Base-by-base conservation (phyloP, 2,888 invertebrate species). In the Diadegma fenestrale region DNA sequence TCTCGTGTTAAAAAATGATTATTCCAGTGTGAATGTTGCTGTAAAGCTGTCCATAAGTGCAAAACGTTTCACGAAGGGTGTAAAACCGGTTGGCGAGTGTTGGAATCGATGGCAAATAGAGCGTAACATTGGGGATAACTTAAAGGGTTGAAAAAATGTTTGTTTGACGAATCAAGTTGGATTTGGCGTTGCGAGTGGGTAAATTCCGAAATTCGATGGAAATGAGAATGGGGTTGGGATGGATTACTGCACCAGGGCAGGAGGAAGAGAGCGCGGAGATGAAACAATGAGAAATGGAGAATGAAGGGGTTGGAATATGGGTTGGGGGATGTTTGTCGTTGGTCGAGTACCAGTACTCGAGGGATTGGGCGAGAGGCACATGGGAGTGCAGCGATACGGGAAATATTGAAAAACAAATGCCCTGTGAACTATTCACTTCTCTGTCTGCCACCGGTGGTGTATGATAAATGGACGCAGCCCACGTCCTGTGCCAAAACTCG, bases 341-440 rank as follows among this genome's bases (percentile, higher is more conserved):
- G 61, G 82, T 54, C 69, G 76, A 68, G 80, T 80, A 51, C 41
- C 19, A 54, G 68, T 64, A 69, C 43, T 43, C 77, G 51, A 63
- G 61, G 64, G 45, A 17, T 80, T 58, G 61, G 41, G 72, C 48
- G 69, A 77, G 51, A 61, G 69, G 43, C 69, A 78, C 48, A 51
- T 10, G 64, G 48, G 51, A 72, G 58, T 66, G 75, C 48, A 43
- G 33, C 63, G 64, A 63, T 80, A 73, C 54, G 26, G 75, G 66
- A 86, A 87, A 87, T 87, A 87, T 88, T 85, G 88, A 88, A 88
- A 88, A 88, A 87, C 84, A 86, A 88, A 87, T 86, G 63, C n/a
- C 58, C 30, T 43, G 51, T 48, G 72, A 63, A 82, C 63, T 68
- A 37, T 43, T 58, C 43, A 10, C 48, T 61, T 75, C 48, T 19